Base-by-base conservation (phyloP, 2,797 vertebrate species). In the Urocyon cinereoargenteus region DNA sequence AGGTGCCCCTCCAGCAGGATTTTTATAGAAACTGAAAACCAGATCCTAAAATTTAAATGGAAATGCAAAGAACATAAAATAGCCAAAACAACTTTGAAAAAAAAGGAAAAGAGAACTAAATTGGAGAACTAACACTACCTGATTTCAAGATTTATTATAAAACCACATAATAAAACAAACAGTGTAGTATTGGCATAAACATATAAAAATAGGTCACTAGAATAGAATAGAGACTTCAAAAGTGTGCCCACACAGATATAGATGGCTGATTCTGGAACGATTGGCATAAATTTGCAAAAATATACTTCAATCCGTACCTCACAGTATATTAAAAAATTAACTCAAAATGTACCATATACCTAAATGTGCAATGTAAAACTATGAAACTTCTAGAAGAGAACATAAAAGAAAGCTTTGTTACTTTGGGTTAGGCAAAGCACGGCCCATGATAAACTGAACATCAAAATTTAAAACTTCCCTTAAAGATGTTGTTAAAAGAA, bases 341-440 rank as follows among this genome's bases (percentile, higher is more conserved):
- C 34, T 57, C 53, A 86, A 92, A 81, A 91, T 34, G 57, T 18
- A 78, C 57, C 61, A 62, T 73, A 61, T n/a, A 36, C 31, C 45
- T 88, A 66, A 86, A 68, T n/a, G 45, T 84, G 28, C 83, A 94
- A 75, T 94, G 9, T 73, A 57, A 57, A 90, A 51, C 57, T 73
- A n/a, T 73, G 61, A 91, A 15, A 14, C 26, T 85, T 64, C 64
- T 64, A 79, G 31, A 87, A 49, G 45, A 92, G 57, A 79, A 64
- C 10, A 11, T 5, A 64, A 6, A 24, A 16, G 61, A 72, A 86
- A 9, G 15, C 2, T 53, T 75, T 62, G 24, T 85, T 68, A 89
- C 5, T 15, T 72, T 81, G 11, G 26, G 16, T 91, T 96, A 89
- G 68, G 24, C n/a, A 78, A 91, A 88, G n/a, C 13, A 61, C 0